Percentiles rank a stretch among this genome's conserved stretches.
Conservation (phyloP, 2,113 vertebrate species). For the Cyanocitta stelleri region DNA sequence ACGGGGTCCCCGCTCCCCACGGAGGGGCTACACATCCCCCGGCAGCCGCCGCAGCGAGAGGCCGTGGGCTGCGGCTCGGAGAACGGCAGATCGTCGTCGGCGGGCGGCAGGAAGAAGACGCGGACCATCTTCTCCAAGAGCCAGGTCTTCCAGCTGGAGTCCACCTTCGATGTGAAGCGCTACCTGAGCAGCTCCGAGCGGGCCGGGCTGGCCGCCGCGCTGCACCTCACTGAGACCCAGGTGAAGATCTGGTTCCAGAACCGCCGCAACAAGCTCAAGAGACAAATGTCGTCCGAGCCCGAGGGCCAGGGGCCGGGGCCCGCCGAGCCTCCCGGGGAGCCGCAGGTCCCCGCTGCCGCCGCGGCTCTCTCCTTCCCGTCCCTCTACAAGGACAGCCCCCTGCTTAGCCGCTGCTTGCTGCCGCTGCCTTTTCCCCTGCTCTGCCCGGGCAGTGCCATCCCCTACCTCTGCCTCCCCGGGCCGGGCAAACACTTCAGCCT, state of each 20-base stretch:
- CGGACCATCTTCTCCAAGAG: conserved; percentile 87
- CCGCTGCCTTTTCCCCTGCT: conserved; percentile 82
- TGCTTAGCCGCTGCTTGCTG: conserved; percentile 79
- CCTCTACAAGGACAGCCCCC: conserved; percentile 78
- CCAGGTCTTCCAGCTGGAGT: conserved; percentile 87
- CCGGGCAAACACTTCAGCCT: conserved; percentile 82
- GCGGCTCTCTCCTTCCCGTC: conserved; percentile 68
- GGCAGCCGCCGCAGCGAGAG: not conserved
- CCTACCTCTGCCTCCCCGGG: conserved; percentile 82
- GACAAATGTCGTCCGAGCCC: conserved; percentile 80
- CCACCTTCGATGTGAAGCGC: conserved; percentile 86
- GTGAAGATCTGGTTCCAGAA: conserved; percentile 99
- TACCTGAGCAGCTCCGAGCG: conserved; percentile 85
- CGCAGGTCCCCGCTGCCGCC: not conserved
- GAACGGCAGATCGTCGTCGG: not conserved
- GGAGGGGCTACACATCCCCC: not conserved
- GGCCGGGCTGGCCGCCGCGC: conserved; percentile 88
- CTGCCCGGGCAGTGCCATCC: conserved; percentile 77
- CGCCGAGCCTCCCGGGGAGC: conserved; percentile 45
- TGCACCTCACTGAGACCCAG: conserved; percentile 96
- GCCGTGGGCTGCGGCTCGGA: not conserved
- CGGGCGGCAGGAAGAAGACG: conserved; percentile 79
- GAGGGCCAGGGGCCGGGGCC: conserved; percentile 59
- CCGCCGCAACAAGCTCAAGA: conserved; percentile 93
- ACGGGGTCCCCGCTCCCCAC: not conserved